Percentiles rank a stretch among this genome's conserved stretches.
Evolutionary conservation across 1,140 invertebrate genomes (phyloP).

Genomic region (Anagrus nilaparvatae): DNA sequence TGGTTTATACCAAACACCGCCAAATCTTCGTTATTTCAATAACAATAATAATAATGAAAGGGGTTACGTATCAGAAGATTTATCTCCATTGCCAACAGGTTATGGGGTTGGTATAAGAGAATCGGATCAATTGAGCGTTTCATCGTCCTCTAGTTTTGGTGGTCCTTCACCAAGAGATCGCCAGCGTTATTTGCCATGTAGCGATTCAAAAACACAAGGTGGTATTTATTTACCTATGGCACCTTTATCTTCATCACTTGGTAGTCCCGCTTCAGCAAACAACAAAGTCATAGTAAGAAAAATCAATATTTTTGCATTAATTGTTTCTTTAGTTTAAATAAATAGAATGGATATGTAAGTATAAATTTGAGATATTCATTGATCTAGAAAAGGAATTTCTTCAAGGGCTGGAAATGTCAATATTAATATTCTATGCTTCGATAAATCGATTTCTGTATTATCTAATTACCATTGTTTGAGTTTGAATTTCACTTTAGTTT

Average conservation of each 20-base stretch:
- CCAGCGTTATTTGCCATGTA: conserved; percentile 35
- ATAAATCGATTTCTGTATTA: too few relatives aligned
- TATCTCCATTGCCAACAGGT: conserved; percentile 38
- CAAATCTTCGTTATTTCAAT: conserved; percentile 43
- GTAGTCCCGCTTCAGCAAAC: conserved; percentile 39
- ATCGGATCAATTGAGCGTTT: conserved; percentile 45
- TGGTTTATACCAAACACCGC: conserved; percentile 46
- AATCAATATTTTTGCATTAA: too few relatives aligned
- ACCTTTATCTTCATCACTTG: conserved; percentile 37
- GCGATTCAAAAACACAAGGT: conserved; percentile 33
- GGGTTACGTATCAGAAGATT: conserved; percentile 45
- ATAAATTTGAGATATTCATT: too few relatives aligned
- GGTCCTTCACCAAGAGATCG: conserved; percentile 41
- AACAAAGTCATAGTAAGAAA: conserved; percentile 44
- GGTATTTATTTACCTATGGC: conserved; percentile 47
- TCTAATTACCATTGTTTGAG: too few relatives aligned
- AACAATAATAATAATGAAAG: conserved; percentile 44
- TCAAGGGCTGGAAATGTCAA: too few relatives aligned
- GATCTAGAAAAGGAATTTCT: too few relatives aligned
- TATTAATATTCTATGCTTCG: too few relatives aligned
- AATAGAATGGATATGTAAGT: background rate
- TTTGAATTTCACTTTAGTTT: too few relatives aligned
- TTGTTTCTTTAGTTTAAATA: conserved; percentile 3
- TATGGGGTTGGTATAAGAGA: conserved; percentile 35
- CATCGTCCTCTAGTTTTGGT: conserved; percentile 43